Conservation (phyloP, 2,888 invertebrate genomes). For the Nesidiocoris tenuis region DNA sequence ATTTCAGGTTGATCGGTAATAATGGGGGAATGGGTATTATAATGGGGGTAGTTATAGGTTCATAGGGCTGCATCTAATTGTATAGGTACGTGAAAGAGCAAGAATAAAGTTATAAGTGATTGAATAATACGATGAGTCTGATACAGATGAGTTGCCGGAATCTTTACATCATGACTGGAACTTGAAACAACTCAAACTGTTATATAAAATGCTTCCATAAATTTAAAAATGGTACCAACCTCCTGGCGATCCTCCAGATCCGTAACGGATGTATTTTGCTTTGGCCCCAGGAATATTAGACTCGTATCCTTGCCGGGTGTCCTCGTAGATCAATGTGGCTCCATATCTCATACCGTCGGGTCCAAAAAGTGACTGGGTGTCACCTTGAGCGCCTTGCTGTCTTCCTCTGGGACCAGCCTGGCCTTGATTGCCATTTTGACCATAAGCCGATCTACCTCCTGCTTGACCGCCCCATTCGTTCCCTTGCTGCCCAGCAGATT, state of each 20-base stretch:
- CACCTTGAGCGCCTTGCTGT: background rate
- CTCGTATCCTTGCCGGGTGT: constrained; percentile 46
- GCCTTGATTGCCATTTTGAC: constrained; percentile 10
- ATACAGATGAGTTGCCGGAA: no score
- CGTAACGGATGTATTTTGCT: constrained; percentile 43
- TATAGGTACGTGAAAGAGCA: no score
- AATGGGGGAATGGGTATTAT: no score
- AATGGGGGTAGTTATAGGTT: no score
- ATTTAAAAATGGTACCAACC: background rate
- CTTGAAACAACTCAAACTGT: no score
- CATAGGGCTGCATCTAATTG: no score
- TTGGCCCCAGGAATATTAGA: constrained; percentile 47
- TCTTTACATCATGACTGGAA: no score
- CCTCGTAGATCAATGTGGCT: constrained; percentile 45
- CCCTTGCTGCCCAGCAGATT: constrained; percentile 12
- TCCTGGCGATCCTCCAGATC: constrained; percentile 9
- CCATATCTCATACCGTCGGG: constrained; percentile 44
- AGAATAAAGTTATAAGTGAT: no score
- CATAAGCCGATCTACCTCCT: constrained; percentile 11
- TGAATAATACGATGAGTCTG: no score
- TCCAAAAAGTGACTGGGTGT: constrained; percentile 10
- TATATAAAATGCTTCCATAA: no score
- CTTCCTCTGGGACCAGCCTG: constrained; percentile 18
- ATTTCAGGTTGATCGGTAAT: no score
- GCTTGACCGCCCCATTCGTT: constrained; percentile 13